These are phyloP conservation scores for Sapajus apella DNA, from an alignment of 2,113 vertebrate species.

Conservation along the genomic window DNA sequence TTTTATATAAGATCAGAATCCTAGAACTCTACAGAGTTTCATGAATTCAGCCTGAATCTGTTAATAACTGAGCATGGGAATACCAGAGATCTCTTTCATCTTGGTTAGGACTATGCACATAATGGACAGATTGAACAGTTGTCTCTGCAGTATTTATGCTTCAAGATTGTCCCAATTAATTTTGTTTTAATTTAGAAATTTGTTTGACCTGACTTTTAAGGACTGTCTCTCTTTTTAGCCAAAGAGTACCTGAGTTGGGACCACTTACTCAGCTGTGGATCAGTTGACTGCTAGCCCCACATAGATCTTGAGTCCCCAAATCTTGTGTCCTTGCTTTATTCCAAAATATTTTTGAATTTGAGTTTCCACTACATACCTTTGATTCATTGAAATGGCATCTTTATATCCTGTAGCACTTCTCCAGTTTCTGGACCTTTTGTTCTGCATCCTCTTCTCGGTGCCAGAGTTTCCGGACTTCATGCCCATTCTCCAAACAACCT, in stretches of 20 bases:
- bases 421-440: background rate
- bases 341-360: background rate
- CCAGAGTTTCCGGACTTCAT: background rate
- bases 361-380: background rate
- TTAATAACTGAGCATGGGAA: background rate
- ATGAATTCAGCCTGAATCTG: background rate
- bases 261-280: background rate
- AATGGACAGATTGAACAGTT: background rate
- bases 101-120: background rate
- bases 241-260: background rate
- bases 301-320: background rate
- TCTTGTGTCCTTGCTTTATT: background rate
- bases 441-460: background rate
- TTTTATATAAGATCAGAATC: background rate
- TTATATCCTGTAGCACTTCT: fast-evolving
- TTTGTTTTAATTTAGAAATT: background rate
- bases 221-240: background rate
- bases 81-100: background rate
- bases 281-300: background rate
- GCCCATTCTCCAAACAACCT: background rate
- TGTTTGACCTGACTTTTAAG: background rate
- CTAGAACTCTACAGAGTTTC: background rate
- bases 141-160: background rate
- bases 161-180: background rate
- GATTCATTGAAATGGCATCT: background rate